Evolutionary conservation across 2,113 vertebrate species (phyloP).

Genomic region (Brachypodius melanocephalos): DNA sequence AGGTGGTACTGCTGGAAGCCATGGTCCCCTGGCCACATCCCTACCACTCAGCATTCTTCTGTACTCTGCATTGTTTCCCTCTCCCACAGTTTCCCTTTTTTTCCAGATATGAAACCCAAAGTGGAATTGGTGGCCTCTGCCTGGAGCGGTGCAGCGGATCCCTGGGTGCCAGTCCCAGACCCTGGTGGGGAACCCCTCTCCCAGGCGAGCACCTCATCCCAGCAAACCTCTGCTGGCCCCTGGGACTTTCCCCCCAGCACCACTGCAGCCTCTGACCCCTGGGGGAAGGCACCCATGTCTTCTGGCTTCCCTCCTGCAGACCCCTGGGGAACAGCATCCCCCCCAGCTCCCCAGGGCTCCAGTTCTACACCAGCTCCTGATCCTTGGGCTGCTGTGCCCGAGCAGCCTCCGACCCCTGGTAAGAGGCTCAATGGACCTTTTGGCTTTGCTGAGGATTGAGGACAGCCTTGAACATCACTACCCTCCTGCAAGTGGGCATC

Average conservation of each 20-base stretch:
- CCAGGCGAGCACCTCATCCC: conserved; percentile 41
- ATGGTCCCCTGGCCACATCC: rapidly evolving
- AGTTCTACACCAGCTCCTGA: conserved; percentile 31
- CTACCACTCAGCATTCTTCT: neutral
- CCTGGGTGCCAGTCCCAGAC: conserved; percentile 68
- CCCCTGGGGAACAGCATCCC: conserved; percentile 66
- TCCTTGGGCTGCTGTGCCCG: conserved; percentile 66
- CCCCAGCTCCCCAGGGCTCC: conserved; percentile 17
- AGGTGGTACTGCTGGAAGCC: neutral
- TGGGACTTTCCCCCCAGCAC: conserved; percentile 64
- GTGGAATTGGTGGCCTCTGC: conserved; percentile 64
- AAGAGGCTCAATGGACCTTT: neutral
- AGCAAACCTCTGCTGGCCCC: conserved; percentile 50
- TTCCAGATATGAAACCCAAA: conserved; percentile 69
- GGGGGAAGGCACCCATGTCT: conserved; percentile 66
- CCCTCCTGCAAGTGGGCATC: neutral
- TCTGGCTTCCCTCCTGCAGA: conserved; percentile 53
- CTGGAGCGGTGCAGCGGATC: conserved; percentile 66
- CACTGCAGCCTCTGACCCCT: conserved; percentile 69
- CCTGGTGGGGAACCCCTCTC: conserved; percentile 44
- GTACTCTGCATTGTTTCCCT: neutral
- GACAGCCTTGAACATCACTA: neutral
- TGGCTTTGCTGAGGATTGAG: neutral
- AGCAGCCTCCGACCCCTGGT: conserved; percentile 62
- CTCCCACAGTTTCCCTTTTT: neutral